These are phyloP conservation scores for Whitmania pigra DNA, from an alignment of 1,140 invertebrate genomes.

Conservation along the genomic window DNA sequence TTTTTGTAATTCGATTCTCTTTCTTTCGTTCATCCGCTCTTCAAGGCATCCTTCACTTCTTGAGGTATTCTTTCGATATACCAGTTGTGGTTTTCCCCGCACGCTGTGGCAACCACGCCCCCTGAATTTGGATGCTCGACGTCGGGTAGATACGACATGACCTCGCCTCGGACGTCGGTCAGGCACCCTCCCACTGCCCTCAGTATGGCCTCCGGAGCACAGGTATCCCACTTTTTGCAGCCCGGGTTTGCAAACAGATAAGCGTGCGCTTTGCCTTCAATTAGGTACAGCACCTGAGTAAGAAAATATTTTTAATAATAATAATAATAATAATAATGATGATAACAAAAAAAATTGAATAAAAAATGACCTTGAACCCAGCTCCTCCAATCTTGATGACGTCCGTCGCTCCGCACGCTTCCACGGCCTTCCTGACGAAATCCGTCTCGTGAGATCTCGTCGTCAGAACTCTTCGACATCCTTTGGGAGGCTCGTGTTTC, in stretches of 20 bases:
- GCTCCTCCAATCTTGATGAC: slow-evolving; percentile 84
- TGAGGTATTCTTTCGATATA: slow-evolving; percentile 42
- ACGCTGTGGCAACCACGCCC: slow-evolving; percentile 73
- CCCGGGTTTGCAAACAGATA: slow-evolving; percentile 89
- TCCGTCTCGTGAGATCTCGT: slow-evolving; percentile 78
- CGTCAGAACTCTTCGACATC: slow-evolving; percentile 71
- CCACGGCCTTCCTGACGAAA: slow-evolving; percentile 66
- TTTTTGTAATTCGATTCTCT: too few relatives aligned
- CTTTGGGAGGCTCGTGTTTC: slow-evolving; percentile 47
- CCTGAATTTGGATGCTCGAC: slow-evolving; percentile 56
- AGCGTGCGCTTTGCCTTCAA: slow-evolving; percentile 86
- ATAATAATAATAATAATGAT: too few relatives aligned
- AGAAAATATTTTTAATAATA: neutral
- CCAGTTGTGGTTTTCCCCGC: slow-evolving; percentile 52
- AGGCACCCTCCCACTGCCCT: slow-evolving; percentile 48
- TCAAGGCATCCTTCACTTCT: slow-evolving; percentile 17
- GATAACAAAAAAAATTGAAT: neutral
- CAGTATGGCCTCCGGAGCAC: slow-evolving; percentile 85
- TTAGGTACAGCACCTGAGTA: slow-evolving; percentile 63
- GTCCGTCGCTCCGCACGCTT: slow-evolving; percentile 66
- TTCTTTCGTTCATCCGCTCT: neutral
- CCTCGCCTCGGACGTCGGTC: slow-evolving; percentile 62
- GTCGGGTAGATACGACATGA: slow-evolving; percentile 34
- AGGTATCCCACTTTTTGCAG: slow-evolving; percentile 97
- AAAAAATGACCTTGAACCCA: slow-evolving; percentile 69